These are phyloP conservation scores for Byasa hedistus DNA, from an alignment of 2,888 invertebrate species.

Conservation along the genomic window DNA sequence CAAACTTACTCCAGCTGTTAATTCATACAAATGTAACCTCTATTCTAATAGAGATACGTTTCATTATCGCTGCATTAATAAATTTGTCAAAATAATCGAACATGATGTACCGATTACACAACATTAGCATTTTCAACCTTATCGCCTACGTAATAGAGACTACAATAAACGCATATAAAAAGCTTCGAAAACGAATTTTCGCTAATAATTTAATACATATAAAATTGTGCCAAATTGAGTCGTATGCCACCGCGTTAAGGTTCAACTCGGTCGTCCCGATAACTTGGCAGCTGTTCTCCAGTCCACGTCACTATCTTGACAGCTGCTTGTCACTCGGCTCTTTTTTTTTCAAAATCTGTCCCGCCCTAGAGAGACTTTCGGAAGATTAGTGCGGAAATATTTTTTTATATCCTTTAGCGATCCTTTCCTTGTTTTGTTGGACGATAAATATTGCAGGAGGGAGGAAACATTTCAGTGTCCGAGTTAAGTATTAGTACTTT, in stretches of 20 bases:
- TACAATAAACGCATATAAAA: slow-evolving; percentile 27
- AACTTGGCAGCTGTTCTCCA: slow-evolving; percentile 31
- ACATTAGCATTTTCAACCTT: slow-evolving; percentile 27
- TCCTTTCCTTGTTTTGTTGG: slow-evolving; percentile 19
- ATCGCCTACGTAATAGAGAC: slow-evolving; percentile 6
- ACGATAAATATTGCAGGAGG: slow-evolving; percentile 12
- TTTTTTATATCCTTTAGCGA: slow-evolving; percentile 33
- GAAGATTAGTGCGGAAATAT: slow-evolving; percentile 38
- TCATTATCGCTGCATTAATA: slow-evolving; percentile 18
- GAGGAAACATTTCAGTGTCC: background rate
- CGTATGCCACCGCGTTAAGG: slow-evolving; percentile 17
- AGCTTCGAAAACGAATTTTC: slow-evolving; percentile 28
- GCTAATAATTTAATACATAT: slow-evolving; percentile 18
- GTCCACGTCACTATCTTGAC: slow-evolving; percentile 42
- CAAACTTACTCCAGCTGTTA: slow-evolving; percentile 5
- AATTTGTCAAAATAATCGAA: slow-evolving; percentile 27
- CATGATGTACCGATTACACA: slow-evolving; percentile 12
- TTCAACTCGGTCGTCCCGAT: background rate
- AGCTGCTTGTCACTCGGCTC: slow-evolving; percentile 42
- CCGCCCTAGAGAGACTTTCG: slow-evolving; percentile 36
- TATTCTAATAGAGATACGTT: slow-evolving; percentile 23
- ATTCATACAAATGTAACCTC: slow-evolving; percentile 21
- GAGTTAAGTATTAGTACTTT: background rate
- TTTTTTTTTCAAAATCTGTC: slow-evolving; percentile 43
- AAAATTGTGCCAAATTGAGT: slow-evolving; percentile 19